A percentile compares a stretch with the other conserved stretches of the same genome.
These are phyloP conservation scores for Eublepharis macularius DNA, from an alignment of 2,113 vertebrate genomes.

Conservation along the genomic window DNA sequence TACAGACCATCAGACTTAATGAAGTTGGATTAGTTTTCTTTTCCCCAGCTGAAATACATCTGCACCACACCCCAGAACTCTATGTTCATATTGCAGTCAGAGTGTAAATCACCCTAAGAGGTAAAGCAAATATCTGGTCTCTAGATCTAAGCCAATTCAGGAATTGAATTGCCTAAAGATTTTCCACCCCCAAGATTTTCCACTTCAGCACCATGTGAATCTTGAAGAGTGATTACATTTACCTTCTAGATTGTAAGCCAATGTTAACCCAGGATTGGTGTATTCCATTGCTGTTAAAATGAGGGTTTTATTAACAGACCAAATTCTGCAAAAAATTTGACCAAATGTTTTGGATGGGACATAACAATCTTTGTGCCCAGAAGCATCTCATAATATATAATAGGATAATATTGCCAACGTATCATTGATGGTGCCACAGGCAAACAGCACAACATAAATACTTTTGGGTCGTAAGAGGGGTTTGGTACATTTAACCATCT, in stretches of 20 bases:
- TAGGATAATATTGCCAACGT: neutral
- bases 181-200: constrained; percentile 29
- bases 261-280: neutral
- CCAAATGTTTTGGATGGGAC: neutral
- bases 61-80: constrained; percentile 11
- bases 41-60: constrained; percentile 45
- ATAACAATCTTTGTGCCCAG: neutral
- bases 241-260: neutral
- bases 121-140: constrained; percentile 35
- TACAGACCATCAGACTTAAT: constrained; percentile 35
- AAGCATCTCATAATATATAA: neutral
- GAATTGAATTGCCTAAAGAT: constrained; percentile 55
- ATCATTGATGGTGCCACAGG: neutral
- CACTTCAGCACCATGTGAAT: constrained; percentile 14
- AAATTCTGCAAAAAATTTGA: neutral
- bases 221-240: constrained; percentile 19
- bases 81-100: constrained; percentile 6
- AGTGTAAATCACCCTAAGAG: constrained; percentile 23
- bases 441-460: neutral
- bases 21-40: constrained; percentile 46
- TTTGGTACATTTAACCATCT: neutral
- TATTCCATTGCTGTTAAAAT: neutral
- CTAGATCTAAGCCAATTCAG: constrained; percentile 34
- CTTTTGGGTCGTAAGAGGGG: neutral
- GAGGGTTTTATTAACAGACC: neutral